These are phyloP conservation scores for Anguilla pacifica DNA, from an alignment of 2,797 vertebrate species.

Conservation along the genomic window DNA sequence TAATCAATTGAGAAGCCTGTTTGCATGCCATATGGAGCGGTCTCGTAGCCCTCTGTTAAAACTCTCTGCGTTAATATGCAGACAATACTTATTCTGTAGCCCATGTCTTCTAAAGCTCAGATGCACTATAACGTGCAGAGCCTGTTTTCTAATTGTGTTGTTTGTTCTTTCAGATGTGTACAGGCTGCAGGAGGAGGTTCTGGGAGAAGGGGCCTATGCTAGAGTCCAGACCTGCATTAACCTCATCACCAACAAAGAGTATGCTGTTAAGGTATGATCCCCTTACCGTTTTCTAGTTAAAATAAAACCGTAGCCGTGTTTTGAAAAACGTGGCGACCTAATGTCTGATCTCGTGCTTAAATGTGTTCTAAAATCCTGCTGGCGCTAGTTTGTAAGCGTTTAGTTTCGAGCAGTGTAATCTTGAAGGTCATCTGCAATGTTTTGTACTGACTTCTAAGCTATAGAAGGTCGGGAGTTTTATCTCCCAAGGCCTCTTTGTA, in stretches of 20 bases:
- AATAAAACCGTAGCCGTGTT: neutral
- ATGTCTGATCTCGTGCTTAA: neutral
- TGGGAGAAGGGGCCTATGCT: conserved; percentile 94
- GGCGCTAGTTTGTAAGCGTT: neutral
- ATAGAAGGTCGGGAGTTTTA: neutral
- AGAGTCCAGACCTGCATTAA: conserved; percentile 93
- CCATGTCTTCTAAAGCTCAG: neutral
- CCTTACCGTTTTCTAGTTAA: neutral
- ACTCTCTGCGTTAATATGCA: neutral
- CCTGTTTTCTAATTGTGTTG: neutral
- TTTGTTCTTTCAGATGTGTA: conserved; percentile 82
- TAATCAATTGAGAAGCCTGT: neutral
- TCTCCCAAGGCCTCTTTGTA: neutral
- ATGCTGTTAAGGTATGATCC: conserved; percentile 88
- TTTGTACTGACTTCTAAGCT: neutral
- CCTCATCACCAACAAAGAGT: conserved; percentile 97
- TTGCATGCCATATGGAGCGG: no score
- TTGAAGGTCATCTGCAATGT: neutral
- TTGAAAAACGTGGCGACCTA: neutral
- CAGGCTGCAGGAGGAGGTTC: conserved; percentile 89
- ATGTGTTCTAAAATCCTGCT: neutral
- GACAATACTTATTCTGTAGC: neutral
- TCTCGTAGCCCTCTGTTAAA: no score
- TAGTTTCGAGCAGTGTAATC: neutral
- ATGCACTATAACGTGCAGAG: neutral